Base-by-base conservation (phyloP, 2,888 invertebrate species). In the Tinea trinotella region DNA sequence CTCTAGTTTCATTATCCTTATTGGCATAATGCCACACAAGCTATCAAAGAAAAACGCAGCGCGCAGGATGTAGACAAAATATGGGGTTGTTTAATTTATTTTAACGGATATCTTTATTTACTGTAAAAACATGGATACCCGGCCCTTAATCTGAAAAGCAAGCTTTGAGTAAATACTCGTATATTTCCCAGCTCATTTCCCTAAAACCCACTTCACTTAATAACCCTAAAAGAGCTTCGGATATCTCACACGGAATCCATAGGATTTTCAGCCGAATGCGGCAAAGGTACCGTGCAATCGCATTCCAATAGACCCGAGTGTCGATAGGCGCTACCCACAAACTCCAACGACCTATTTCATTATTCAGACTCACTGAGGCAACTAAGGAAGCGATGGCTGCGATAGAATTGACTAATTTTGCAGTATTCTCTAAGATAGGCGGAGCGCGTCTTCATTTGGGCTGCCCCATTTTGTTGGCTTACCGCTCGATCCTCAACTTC, bases 131-230 rank as follows among this genome's bases (percentile, higher is more conserved):
- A 75, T 64, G 68, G 67, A 74, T 76, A 71, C 70, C 68, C 66
- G 66, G 68, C 69, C 67, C 65, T 52, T 54, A 54, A 56, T 52
- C 59, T 62, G 68, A 66, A 67, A 67, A 22, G 24, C 52, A 20
- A 54, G 49, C 48, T 46, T 53, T 65, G 64, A 64, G 67, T 66
- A 69, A 71, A 82, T 79, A 75, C n/a, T n/a, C n/a, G n/a, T n/a
- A 30, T 79, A 80, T 80, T 75, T 65, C 66, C 64, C 66, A 63
- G 65, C 72, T 79, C 78, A 78, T 85, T 81, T 81, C 71, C 79
- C 71, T 82, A 79, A 83, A 79, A 78, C 80, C 78, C 78, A 79
- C 81, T 83, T 73, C 74, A 70, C 71, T 81, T 82, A 83, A 85
- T 82, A 84, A 80, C 83, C 74, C 72, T 78, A 71, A 82, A 78